These are phyloP conservation scores for Rhagoletis pomonella DNA, from an alignment of 1,140 invertebrate genomes.

Conservation along the genomic window DNA sequence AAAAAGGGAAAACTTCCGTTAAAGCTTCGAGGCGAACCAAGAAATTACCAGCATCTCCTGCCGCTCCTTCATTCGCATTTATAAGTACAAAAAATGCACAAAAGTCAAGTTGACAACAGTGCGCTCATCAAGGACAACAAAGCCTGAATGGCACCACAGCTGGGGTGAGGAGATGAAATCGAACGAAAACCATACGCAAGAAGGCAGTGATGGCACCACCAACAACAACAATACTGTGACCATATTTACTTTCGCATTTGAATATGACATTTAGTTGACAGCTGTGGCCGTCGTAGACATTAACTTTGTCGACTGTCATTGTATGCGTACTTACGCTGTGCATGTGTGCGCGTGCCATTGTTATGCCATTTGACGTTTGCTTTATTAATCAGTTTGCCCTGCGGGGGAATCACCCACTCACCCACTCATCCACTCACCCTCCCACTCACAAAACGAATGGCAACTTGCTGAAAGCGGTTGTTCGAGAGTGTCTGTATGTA, in stretches of 20 bases:
- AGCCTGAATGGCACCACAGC: conserved; percentile 11
- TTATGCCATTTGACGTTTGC: conserved; percentile 70
- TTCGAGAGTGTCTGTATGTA: background rate
- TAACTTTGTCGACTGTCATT: conserved; percentile 13
- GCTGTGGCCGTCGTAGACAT: conserved; percentile 62
- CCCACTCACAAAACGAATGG: conserved; percentile 44
- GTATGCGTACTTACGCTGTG: background rate
- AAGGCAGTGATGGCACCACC: conserved; percentile 18
- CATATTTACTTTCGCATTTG: conserved; percentile 58
- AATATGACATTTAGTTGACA: conserved; percentile 70
- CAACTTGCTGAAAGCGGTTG: conserved; percentile 70
- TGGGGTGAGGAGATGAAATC: conserved; percentile 49
- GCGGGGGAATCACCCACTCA: conserved; percentile 53
- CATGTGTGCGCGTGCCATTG: conserved; percentile 43
- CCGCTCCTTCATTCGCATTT: background rate
- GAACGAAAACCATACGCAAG: conserved; percentile 56
- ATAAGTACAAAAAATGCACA: conserved; percentile 52
- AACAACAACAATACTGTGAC: conserved; percentile 41
- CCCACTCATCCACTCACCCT: background rate
- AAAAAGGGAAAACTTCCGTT: background rate
- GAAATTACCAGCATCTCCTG: background rate
- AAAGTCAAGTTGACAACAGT: conserved; percentile 73
- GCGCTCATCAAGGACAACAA: conserved; percentile 54
- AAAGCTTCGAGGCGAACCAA: background rate
- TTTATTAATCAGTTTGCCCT: conserved; percentile 74